Evolutionary conservation across 2,888 invertebrate genomes (phyloP).

Genomic region (Cylloceria caligata): DNA sequence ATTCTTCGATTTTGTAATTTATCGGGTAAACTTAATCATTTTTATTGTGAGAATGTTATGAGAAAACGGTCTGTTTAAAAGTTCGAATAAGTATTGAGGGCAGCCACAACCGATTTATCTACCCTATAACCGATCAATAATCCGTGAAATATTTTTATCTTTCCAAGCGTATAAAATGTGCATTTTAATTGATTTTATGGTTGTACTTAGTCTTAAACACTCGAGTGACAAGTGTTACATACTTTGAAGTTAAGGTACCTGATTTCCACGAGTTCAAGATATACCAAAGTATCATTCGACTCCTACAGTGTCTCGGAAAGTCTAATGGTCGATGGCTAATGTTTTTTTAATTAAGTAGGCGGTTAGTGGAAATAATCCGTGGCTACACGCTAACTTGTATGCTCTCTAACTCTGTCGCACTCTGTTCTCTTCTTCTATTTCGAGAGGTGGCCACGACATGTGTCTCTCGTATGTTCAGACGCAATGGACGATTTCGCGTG

Average conservation of each 20-base stretch:
- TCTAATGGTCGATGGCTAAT: constrained; percentile 75
- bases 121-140: too few relatives aligned
- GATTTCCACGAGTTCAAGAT: constrained; percentile 29
- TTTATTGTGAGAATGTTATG: too few relatives aligned
- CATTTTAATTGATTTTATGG: too few relatives aligned
- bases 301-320: constrained; percentile 37
- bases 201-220: too few relatives aligned
- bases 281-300: constrained; percentile 7
- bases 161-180: too few relatives aligned
- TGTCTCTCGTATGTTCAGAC: constrained; percentile 84
- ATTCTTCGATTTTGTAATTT: too few relatives aligned
- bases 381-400: constrained; percentile 10
- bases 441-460: constrained; percentile 79
- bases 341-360: constrained; percentile 84
- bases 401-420: constrained; percentile 32
- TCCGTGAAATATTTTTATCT: too few relatives aligned
- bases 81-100: too few relatives aligned
- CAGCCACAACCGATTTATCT: too few relatives aligned
- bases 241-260: not conserved
- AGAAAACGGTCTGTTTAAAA: too few relatives aligned
- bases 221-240: too few relatives aligned
- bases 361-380: constrained; percentile 76
- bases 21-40: too few relatives aligned
- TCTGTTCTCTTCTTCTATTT: constrained; percentile 77
- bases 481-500: constrained; percentile 84